Conservation (phyloP, 30 jellyfish, hydroid and myxozoan species). For the Pseudorhiza aurosa region DNA sequence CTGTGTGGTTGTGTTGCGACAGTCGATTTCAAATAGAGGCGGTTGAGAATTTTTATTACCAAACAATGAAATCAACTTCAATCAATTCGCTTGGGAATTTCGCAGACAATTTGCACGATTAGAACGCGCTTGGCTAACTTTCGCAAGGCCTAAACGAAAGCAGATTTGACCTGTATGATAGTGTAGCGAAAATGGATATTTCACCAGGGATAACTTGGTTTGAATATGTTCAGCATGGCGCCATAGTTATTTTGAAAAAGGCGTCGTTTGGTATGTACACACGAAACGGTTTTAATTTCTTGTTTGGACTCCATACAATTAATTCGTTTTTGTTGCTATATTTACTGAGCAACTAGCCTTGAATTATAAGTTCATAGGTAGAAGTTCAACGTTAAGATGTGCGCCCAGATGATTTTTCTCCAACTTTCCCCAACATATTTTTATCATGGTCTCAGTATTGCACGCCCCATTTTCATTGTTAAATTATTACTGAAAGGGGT, state of each 20-base stretch:
- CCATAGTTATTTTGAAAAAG: not conserved
- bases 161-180: not conserved
- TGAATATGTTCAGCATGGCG: not conserved
- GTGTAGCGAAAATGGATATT: not conserved
- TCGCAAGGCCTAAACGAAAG: not conserved
- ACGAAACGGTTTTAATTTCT: not conserved
- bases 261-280: not conserved
- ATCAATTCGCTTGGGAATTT: not conserved
- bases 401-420: too few species aligned
- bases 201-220: not conserved
- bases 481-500: too few species aligned
- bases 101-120: not conserved
- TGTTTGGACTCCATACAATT: not conserved
- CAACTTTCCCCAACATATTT: too few species aligned
- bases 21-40: slow-evolving; percentile 41
- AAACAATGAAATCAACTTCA: not conserved
- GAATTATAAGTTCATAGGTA: too few species aligned
- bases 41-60: slow-evolving; percentile 25
- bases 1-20: slow-evolving; percentile 55
- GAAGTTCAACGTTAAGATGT: too few species aligned
- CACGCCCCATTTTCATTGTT: too few species aligned
- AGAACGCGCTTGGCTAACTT: not conserved
- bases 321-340: too few species aligned
- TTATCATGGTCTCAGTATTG: too few species aligned
- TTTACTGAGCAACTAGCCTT: too few species aligned